phyloP scores from a whole-genome alignment of 2,888 invertebrate genomes.

The Arge pagana region DNA sequence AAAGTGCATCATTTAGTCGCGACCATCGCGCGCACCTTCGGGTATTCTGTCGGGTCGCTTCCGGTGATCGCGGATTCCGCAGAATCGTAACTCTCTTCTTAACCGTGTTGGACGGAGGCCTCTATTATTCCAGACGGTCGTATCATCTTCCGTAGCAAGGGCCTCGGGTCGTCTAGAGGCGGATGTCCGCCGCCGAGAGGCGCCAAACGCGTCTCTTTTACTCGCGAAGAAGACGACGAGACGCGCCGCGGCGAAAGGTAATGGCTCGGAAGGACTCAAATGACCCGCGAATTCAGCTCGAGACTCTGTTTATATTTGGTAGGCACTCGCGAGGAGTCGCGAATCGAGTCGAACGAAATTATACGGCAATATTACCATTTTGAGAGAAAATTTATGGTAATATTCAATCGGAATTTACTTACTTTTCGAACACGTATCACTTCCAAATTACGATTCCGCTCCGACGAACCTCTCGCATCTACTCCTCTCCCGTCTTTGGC shows the following conservation, averaged over 20 bases:
- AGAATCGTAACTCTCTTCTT: slow-evolving; percentile 11
- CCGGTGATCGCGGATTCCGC: background rate
- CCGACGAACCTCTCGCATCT: too few species aligned
- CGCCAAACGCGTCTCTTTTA: slow-evolving; percentile 1
- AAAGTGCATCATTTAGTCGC: too few species aligned
- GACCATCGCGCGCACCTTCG: too few species aligned
- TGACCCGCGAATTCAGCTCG: slow-evolving; percentile 50
- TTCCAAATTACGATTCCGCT: too few species aligned
- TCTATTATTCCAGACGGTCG: slow-evolving; percentile 27
- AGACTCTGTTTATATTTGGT: slow-evolving; percentile 49
- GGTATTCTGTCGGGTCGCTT: too few species aligned
- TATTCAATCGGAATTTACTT: slow-evolving; percentile 27
- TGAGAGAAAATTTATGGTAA: slow-evolving; percentile 43
- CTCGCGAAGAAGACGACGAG: slow-evolving; percentile 11
- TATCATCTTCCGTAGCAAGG: slow-evolving; percentile 42
- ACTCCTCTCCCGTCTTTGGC: too few species aligned
- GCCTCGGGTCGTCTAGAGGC: slow-evolving; percentile 45
- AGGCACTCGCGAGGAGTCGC: slow-evolving; percentile 25
- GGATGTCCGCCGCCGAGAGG: slow-evolving; percentile 16
- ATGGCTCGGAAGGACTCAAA: slow-evolving; percentile 57
- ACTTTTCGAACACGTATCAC: too few species aligned
- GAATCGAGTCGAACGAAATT: slow-evolving; percentile 33
- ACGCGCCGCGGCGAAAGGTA: slow-evolving; percentile 42
- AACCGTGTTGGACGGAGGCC: slow-evolving; percentile 12
- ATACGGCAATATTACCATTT: slow-evolving; percentile 38